Base-by-base conservation (phyloP, 2,797 vertebrate species). In the Enoplosus armatus region DNA sequence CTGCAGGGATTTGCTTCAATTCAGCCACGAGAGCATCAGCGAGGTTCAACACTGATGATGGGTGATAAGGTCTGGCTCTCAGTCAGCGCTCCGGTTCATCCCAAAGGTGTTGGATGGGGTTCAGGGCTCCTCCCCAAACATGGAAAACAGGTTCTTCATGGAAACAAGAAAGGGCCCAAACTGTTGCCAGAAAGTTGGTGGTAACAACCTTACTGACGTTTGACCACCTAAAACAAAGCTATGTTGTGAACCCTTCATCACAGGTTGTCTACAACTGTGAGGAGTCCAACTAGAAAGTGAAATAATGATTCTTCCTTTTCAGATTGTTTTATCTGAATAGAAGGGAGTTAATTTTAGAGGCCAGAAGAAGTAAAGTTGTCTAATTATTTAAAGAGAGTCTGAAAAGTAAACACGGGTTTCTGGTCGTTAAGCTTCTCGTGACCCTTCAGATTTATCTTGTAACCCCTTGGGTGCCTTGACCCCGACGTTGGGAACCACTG, bases 381-480 rank as follows among this genome's bases (percentile, higher is more conserved):
- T 15, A 8, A 15, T 27, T 3, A 20, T 4, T 9, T 3, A 35
- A 35, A 35, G 4, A 29, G 20, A 20, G 8, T 54, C 15, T 29
- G 15, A 10, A 55, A 31, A 55, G 3, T 10, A 10, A 9, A 56
- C 33, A 4, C 22, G 35, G 55, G 10, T n/a, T 58, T 58, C 20
- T 58, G 20, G 24, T 39, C 18, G 6, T 58, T 37, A 11, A 35
- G 37, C 6, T 24, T n/a, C 9, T 22, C 27, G 6, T 4, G 9
- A 56, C 54, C 29, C 4, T 56, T 33, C 18, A 22, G 20, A 20
- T 56, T 12, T 33, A 22, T 33, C 5, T 48, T 9, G 20, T 9
- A 3, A 47, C 8, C 20, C 7, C 20, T 20, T 16, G 16, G 43
- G 43, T 3, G 16, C 9, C 2, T 5, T 1, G 1, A 54, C 0